These are phyloP conservation scores for Luscinia luscinia DNA, from an alignment of 2,797 vertebrate species.

Conservation along the genomic window DNA sequence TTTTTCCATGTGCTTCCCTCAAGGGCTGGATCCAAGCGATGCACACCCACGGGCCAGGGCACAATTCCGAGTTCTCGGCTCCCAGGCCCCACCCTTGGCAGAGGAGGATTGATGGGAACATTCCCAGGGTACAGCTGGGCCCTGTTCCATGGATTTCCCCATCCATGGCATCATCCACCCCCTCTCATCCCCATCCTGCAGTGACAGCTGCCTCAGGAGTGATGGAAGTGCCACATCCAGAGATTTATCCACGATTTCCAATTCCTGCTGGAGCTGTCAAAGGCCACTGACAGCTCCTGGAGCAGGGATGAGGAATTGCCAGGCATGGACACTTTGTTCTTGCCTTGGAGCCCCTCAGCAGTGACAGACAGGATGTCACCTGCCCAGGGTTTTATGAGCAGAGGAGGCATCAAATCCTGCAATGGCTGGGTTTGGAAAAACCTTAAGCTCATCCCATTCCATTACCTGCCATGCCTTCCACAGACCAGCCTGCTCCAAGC, in stretches of 20 bases:
- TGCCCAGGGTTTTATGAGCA: not conserved
- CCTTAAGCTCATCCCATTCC: not conserved
- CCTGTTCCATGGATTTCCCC: not conserved
- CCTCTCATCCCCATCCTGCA: not conserved
- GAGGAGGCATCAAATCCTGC: not conserved
- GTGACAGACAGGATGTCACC: not conserved
- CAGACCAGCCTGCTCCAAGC: not conserved
- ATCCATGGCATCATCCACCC: not conserved
- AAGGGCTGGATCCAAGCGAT: accelerated
- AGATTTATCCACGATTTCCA: not conserved
- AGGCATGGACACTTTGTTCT: not conserved
- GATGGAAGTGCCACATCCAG: accelerated
- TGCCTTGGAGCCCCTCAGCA: not conserved
- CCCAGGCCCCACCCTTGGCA: not conserved
- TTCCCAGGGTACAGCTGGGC: not conserved
- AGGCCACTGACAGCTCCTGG: not conserved
- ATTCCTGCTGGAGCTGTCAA: not conserved
- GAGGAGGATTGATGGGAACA: not conserved
- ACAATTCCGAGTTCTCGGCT: accelerated
- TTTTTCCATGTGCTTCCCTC: not conserved
- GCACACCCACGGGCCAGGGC: not conserved
- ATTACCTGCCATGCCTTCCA: not conserved
- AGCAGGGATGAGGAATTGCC: not conserved
- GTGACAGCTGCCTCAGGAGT: not conserved
- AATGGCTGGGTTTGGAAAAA: not conserved